Evolutionary conservation across 1,140 invertebrate genomes (phyloP).

Genomic region (Ephestia elutella): DNA sequence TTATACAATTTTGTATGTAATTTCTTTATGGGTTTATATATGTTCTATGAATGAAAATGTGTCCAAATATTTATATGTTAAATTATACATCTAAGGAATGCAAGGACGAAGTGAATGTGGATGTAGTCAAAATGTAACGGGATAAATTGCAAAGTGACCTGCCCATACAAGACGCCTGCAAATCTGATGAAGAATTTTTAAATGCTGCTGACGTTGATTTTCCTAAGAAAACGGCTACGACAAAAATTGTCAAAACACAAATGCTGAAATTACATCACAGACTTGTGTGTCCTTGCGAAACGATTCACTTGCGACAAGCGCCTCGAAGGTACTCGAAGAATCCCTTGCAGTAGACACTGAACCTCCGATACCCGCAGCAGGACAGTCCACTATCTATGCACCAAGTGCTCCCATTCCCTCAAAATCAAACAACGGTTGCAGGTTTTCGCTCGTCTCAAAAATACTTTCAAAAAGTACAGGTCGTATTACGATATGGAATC

Average conservation of each 20-base stretch:
- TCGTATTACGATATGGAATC: slow-evolving; percentile 17
- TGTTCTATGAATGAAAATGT: background rate
- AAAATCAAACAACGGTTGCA: slow-evolving; percentile 45
- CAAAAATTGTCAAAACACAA: background rate
- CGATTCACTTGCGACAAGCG: background rate
- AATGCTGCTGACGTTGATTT: background rate
- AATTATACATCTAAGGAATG: background rate
- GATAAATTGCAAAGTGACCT: background rate
- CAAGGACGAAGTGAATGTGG: slow-evolving; percentile 1
- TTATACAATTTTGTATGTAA: background rate
- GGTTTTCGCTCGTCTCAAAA: slow-evolving; percentile 42
- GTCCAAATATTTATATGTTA: background rate
- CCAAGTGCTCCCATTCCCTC: slow-evolving; percentile 53
- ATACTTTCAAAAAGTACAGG: slow-evolving; percentile 42
- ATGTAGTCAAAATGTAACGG: background rate
- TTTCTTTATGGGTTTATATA: background rate
- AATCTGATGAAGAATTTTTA: slow-evolving; percentile 6
- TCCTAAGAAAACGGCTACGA: slow-evolving; percentile 7
- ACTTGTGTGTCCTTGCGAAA: background rate
- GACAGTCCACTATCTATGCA: slow-evolving; percentile 45
- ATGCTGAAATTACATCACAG: background rate
- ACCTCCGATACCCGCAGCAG: background rate
- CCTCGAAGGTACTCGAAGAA: background rate
- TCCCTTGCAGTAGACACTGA: background rate
- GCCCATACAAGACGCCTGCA: background rate